Conservation (phyloP, 2,888 invertebrate species). For the Dryobota labecula region DNA sequence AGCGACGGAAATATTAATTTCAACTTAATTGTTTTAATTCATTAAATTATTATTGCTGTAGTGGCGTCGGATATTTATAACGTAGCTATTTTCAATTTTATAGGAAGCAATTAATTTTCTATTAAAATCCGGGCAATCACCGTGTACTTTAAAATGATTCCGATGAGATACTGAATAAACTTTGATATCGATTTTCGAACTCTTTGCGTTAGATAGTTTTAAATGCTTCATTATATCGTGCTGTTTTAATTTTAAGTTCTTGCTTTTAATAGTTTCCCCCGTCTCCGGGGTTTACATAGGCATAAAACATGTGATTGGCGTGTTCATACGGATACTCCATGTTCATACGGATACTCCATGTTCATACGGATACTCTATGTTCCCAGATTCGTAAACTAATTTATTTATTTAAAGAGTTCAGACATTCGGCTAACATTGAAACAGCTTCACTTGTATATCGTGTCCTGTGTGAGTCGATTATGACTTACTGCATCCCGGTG, state of each 20-base stretch:
- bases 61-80: conserved; percentile 35
- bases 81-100: conserved; percentile 40
- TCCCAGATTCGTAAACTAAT: too few relatives aligned
- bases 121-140: conserved; percentile 26
- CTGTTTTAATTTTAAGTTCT: conserved; percentile 4
- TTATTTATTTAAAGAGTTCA: too few relatives aligned
- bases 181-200: conserved; percentile 9
- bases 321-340: too few relatives aligned
- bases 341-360: too few relatives aligned
- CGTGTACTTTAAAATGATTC: conserved; percentile 4
- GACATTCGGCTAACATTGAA: too few relatives aligned
- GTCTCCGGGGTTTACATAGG: background rate
- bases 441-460: too few relatives aligned
- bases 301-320: background rate
- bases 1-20: conserved; percentile 51
- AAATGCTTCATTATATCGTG: background rate
- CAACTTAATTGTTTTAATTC: conserved; percentile 56
- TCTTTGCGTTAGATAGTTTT: conserved; percentile 1
- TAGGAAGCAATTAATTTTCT: conserved; percentile 32
- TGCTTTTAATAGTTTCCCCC: background rate
- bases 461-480: too few relatives aligned
- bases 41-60: conserved; percentile 49
- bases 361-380: too few relatives aligned
- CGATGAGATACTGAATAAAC: conserved; percentile 12
- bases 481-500: too few relatives aligned